Base-by-base conservation (phyloP, 2,797 vertebrate species). In the Acanthurus tractus region DNA sequence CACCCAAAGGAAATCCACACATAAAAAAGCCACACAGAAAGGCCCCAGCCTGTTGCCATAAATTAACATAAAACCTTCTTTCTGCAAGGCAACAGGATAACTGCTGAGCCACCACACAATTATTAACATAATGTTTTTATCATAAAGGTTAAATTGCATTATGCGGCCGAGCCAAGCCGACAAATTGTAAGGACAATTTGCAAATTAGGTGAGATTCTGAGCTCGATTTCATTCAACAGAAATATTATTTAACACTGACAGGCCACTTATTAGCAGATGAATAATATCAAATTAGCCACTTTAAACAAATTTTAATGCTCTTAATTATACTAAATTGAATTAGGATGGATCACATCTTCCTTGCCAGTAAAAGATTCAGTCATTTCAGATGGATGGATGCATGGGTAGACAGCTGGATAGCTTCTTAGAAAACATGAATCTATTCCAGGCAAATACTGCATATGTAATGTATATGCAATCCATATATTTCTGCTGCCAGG, bases 251-350 rank as follows among this genome's bases (percentile, higher is more conserved):
- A 78, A 72, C 62, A 76, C 55, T 68, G 66, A 71, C 23, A 7
- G 61, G 53, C 40, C 57, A 57, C 74, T 76, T 63, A 88, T 90
- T 89, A 88, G 78, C 61, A 64, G 46, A 83, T 82, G 74, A 83
- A 88, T 87, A 67, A 84, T 74, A 71, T 83, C 65, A 72, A 82
- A 89, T 92, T 84, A 89, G 46, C 55, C 62, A 77, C 78, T 78
- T 84, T 20, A 83, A 80, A 87, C 62, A 65, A 44, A 82, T 64
- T 76, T 25, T 58, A 83, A 82, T 84, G 52, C 54, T 46, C 54
- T 63, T 66, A 70, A 86, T 81, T 70, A 66, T 23, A 80, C 15
- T 38, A 56, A 88, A 82, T 78, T 72, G 9, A 71, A 55, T 87
- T 84, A 63, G 52, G 68, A 34, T 74, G 40, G 36, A 72, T 74